Conservation (phyloP, 2,888 invertebrate species). For the Scaptodrosophila latifasciaeformis region DNA sequence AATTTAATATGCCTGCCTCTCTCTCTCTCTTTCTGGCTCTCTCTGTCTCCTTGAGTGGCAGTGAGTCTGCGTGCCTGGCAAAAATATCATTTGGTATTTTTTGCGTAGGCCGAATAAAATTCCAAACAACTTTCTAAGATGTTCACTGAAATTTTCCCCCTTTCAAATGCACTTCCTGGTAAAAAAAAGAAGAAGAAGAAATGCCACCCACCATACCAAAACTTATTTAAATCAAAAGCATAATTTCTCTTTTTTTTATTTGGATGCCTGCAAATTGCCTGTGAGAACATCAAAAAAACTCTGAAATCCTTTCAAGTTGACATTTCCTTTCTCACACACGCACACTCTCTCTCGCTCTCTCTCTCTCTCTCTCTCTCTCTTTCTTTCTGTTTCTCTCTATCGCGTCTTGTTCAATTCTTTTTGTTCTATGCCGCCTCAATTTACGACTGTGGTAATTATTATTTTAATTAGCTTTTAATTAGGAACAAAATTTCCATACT, state of each 20-base stretch:
- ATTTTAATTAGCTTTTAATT: constrained; percentile 54
- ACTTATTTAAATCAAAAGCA: background rate
- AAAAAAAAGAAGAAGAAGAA: too few species aligned
- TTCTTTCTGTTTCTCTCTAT: too few species aligned
- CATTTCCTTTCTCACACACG: constrained; percentile 16
- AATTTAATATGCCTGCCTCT: too few species aligned
- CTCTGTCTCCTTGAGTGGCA: too few species aligned
- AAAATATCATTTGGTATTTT: constrained; percentile 34
- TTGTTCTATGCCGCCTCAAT: constrained; percentile 15
- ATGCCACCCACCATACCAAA: too few species aligned
- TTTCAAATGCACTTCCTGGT: too few species aligned
- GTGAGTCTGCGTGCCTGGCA: constrained; percentile 34
- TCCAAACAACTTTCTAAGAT: too few species aligned
- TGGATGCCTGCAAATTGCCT: background rate
- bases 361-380: too few species aligned
- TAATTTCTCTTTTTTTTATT: background rate
- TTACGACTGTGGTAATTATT: constrained; percentile 35
- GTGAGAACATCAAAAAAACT: background rate
- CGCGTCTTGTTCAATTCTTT: constrained; percentile 15
- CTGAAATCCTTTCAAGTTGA: constrained; percentile 60
- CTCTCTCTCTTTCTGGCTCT: too few species aligned
- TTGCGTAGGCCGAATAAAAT: background rate
- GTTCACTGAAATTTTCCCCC: too few species aligned
- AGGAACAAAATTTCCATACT: too few species aligned
- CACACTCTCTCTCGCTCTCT: too few species aligned